Conservation (phyloP, 64 coral and sea anemone genomes). For the Stylophora pistillata region DNA sequence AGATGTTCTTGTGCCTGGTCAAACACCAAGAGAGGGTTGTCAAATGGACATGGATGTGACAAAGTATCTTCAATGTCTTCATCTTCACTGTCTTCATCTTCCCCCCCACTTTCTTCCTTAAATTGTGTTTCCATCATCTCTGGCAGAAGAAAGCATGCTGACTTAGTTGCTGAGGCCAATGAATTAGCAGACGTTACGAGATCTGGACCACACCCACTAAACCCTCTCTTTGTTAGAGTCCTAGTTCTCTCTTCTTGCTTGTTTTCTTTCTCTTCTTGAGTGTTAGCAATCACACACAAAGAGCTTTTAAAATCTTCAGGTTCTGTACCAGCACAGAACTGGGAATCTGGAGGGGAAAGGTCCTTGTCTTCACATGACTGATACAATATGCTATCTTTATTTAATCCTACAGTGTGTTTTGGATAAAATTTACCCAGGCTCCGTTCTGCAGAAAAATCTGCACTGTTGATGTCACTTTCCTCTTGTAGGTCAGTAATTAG, state of each 20-base stretch:
- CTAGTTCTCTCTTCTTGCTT: neutral
- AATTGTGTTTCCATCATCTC: neutral
- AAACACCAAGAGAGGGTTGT: neutral
- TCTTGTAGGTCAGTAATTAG: conserved; percentile 6
- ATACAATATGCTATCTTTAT: neutral
- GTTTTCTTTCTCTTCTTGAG: neutral
- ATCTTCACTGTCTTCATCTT: neutral
- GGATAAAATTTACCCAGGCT: neutral
- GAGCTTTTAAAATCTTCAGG: neutral
- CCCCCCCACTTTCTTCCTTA: neutral
- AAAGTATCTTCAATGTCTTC: neutral
- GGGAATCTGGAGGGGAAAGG: too few relatives aligned
- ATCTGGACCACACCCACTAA: neutral
- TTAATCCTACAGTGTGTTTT: neutral
- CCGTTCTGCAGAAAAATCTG: conserved; percentile 7
- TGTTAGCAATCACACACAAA: neutral
- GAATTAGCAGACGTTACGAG: neutral
- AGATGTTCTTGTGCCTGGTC: neutral
- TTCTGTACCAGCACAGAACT: too few relatives aligned
- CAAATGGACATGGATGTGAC: neutral
- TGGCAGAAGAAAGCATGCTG: too few relatives aligned
- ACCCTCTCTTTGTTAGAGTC: neutral
- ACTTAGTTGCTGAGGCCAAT: neutral
- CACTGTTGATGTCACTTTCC: neutral
- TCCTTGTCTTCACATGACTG: neutral